Base-by-base conservation (phyloP, 1,140 invertebrate species). In the Druon quercuslanigerum region DNA sequence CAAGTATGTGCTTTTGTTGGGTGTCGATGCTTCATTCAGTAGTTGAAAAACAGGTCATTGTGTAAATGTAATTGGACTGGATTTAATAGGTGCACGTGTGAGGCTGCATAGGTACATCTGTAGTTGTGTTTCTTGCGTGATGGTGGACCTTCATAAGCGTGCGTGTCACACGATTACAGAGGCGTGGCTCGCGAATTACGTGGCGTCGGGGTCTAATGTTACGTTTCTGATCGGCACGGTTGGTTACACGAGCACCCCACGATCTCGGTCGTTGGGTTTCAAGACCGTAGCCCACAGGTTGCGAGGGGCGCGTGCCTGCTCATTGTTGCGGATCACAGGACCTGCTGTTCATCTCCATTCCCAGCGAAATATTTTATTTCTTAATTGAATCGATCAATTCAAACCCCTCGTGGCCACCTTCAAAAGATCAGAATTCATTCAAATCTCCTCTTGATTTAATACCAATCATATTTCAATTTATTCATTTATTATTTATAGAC, bases 161-260 rank as follows among this genome's bases (percentile, higher is more conserved):
- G 80, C 83, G 78, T 79, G 75, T 75, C 17, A 51, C 50, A 74
- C 75, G 71, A 81, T 83, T 73, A 81, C 51, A 78, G 81, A 83
- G 81, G 85, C 85, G 82, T 85, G 80, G 76, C 72, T 77, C 75
- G 72, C 79, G 82, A 86, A 86, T 86, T 83, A 85, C 79, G 80
- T 81, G 79, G 82, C 79, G 71, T 75, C 75, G 52, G n/a, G 71
- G 81, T 78, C 73, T 77, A 77, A 71, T 77, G 79, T 77, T 66
- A 71, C 60, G 60, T 66, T 60, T 66, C 25, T 40, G 60, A 66
- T 66, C 60, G 60, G 60, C 20, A 66, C 60, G 60, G 60, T 66
- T 66, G 60, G 60, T 66, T 66, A 33, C 60, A 66, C 20, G 25
- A 40, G 60, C 60, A 66, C 60, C 60, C 60, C 60, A 66, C n/a